Base-by-base conservation (phyloP, 2,113 vertebrate genomes). In the Cranoglanis bouderius region DNA sequence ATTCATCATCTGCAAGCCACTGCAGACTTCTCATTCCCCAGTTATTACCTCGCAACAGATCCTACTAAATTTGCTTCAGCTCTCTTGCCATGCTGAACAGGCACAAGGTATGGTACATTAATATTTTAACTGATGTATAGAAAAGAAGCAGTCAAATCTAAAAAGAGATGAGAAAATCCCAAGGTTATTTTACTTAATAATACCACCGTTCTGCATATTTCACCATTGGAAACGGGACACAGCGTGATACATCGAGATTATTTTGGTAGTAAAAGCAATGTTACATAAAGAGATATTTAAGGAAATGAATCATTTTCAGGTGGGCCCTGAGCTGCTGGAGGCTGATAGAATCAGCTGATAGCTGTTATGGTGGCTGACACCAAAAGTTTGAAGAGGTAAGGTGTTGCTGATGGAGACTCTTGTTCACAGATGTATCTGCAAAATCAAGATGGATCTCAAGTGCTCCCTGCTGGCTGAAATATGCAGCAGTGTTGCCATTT, bases 381-480 rank as follows among this genome's bases (percentile, higher is more conserved):
- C 72, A 77, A 77, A 59, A n/a, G 35, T 84, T 84, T 88, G 24
- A 85, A 29, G 67, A 77, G 57, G 26, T 80, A 80, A 21, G 53
- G 55, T 65, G 74, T 77, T 61, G 59, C 82, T 14, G 55, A 63
- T 82, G 74, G 61, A 82, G 74, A 49, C 63, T 32, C 38, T 63
- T 49, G 59, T n/a, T 72, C 49, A 40, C 9, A 1, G 2, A 18
- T 7, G 2, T 24, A 59, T 65, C 24, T 57, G 21, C 24, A n/a
- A 1, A 18, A 57, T 77, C 29, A 61, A 24, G 4, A 84, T 86
- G 87, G 90, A 85, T 74, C 67, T 88, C 91, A 91, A 93, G 91
- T 91, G 65, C 94, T 18, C 92, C 89, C 94, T 94, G 90, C 90
- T 93, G 95, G 92, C 0, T 4, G 89, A 91, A 78, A 51, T 59